Base-by-base conservation (phyloP, 2,888 invertebrate genomes). In the Allacma fusca region DNA sequence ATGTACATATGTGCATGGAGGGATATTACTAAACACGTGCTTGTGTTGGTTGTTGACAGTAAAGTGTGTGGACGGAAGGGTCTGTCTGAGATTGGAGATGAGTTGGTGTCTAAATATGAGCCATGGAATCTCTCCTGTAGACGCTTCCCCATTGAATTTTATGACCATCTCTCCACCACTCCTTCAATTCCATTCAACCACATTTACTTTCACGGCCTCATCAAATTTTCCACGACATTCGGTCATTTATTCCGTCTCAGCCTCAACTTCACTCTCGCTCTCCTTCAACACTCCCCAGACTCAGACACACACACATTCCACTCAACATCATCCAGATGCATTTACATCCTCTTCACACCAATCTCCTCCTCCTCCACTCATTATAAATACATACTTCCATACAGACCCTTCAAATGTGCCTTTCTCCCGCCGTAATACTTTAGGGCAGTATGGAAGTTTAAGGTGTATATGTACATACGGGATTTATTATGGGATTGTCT, bases 191-290 rank as follows among this genome's bases (percentile, higher is more conserved):
- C 23, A 62, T 62, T 62, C 24, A 26, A 62, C 62, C 23, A 62
- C 62, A 62, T 62, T 62, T 24, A 62, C 62, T 62, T 62, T 62
- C 5, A 62, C 62, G 62, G 21, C 16, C 62, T 62, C 62, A 62
- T 62, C 62, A 62, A 62, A 62, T 62, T 62, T 62, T 62, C 5
- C 62, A 62, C 62, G 62, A 62, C 62, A 62, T 62, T 57, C 7
- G 21, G 57, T 57, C 57, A 57, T 57, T 57, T 57, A 34, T 34
- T 34, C 34, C 21, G 16, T 19, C 57, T 57, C 57, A 21, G n/a
- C 21, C 57, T 57, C 57, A 57, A 21, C 19, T 57, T 57, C n/a
- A 21, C 57, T 57, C 21, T 9, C 57, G 5, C 57, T 57, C 16
- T 57, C 57, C 13, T 5, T 57, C 57, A 57, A 34, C 34, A 7